phyloP scores from a whole-genome alignment of 2,888 invertebrate genomes.

The Heliconius aoede region DNA sequence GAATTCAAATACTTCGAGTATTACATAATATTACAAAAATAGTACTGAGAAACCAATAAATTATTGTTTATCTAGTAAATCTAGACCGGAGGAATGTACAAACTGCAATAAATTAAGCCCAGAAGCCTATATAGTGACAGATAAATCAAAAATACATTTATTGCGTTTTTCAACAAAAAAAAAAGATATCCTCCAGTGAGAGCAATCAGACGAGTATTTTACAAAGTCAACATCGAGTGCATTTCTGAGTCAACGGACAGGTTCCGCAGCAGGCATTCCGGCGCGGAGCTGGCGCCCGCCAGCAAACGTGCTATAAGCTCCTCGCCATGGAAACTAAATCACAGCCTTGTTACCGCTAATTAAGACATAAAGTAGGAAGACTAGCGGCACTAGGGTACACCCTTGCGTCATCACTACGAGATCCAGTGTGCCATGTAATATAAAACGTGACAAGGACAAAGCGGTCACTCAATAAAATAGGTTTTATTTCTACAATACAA shows the following conservation, averaged over 20 bases:
- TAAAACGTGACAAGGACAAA: conserved; percentile 75
- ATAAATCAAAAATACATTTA: conserved; percentile 34
- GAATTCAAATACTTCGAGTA: neutral
- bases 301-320: conserved; percentile 56
- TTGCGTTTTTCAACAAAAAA: conserved; percentile 33
- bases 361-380: conserved; percentile 63
- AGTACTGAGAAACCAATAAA: neutral
- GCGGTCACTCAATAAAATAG: conserved; percentile 78
- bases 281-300: conserved; percentile 49
- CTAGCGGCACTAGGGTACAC: conserved; percentile 53
- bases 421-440: conserved; percentile 66
- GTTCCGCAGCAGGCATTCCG: conserved; percentile 76
- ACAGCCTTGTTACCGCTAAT: conserved; percentile 60
- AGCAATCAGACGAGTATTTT: conserved; percentile 70
- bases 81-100: neutral
- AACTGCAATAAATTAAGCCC: conserved; percentile 27
- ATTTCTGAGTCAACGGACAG: conserved; percentile 69
- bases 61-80: neutral
- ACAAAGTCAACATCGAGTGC: conserved; percentile 68
- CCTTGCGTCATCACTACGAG: conserved; percentile 66
- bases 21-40: neutral
- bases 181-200: conserved; percentile 45
- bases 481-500: conserved; percentile 73
- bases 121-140: conserved; percentile 40
- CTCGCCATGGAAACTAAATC: conserved; percentile 53